Evolutionary conservation across 2,888 invertebrate species (phyloP).

Genomic region (Sarcophaga carnaria): DNA sequence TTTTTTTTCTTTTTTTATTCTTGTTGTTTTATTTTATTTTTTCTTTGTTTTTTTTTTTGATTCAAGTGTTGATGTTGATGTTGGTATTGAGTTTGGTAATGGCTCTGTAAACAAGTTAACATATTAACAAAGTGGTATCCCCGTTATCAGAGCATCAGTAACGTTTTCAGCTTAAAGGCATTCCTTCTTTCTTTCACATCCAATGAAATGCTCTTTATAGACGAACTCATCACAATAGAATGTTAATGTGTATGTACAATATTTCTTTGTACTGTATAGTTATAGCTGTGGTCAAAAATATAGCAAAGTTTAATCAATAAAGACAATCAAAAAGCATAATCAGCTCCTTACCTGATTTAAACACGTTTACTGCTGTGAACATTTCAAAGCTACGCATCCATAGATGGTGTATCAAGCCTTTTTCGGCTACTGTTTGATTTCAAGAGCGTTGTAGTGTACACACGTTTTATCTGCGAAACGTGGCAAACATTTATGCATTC

Average conservation of each 20-base stretch:
- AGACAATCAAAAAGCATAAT: too few relatives aligned
- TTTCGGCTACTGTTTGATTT: too few relatives aligned
- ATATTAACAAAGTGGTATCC: constrained; percentile 58
- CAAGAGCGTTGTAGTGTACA: too few relatives aligned
- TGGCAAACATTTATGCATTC: too few relatives aligned
- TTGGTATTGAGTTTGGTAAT: constrained; percentile 57
- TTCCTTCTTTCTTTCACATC: constrained; percentile 20
- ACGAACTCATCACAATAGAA: constrained; percentile 28
- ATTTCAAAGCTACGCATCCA: too few relatives aligned
- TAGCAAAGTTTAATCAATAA: not conserved
- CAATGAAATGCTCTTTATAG: not conserved
- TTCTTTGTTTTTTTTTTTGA: constrained; percentile 24
- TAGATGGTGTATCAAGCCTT: too few relatives aligned
- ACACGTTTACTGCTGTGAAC: not conserved
- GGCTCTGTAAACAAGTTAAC: constrained; percentile 60
- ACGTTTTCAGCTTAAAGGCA: constrained; percentile 37
- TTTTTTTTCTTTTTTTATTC: not conserved
- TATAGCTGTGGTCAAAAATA: not conserved
- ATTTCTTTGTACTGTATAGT: not conserved
- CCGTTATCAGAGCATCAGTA: constrained; percentile 49
- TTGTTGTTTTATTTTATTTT: not conserved
- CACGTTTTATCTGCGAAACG: too few relatives aligned
- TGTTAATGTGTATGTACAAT: not conserved
- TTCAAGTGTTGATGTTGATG: constrained; percentile 38
- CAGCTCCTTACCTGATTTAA: too few relatives aligned